phyloP scores from a whole-genome alignment of 2,888 invertebrate species.

The Pelosia muscerda region DNA sequence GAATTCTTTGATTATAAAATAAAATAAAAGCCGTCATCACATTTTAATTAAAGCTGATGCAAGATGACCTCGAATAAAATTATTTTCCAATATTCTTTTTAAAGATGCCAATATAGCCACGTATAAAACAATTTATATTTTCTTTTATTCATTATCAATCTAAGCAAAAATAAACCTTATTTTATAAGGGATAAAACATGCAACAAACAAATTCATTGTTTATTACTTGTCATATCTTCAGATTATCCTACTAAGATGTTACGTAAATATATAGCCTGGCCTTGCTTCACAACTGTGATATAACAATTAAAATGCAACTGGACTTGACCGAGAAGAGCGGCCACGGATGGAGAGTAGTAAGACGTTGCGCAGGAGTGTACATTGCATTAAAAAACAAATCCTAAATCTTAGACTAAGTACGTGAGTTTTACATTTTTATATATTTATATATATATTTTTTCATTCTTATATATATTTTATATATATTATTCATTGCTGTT shows the following conservation, averaged over 20 bases:
- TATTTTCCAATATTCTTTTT: background rate
- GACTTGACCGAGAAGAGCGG: constrained; percentile 8
- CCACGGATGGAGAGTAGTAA: background rate
- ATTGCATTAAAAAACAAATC: background rate
- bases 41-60: background rate
- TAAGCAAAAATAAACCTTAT: background rate
- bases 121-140: background rate
- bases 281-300: constrained; percentile 4
- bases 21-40: background rate
- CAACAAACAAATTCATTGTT: constrained; percentile 6
- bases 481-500: no score
- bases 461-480: no score
- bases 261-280: background rate
- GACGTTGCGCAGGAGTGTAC: background rate
- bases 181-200: background rate
- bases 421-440: background rate
- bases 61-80: background rate
- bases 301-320: constrained; percentile 5
- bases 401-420: background rate
- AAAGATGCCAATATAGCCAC: background rate
- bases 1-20: no score
- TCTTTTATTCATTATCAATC: background rate
- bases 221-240: background rate
- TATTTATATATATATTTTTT: no score
- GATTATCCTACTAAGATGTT: no score